These are phyloP conservation scores for Peromyscus polionotus DNA, from an alignment of 2,113 vertebrate species.

Conservation along the genomic window DNA sequence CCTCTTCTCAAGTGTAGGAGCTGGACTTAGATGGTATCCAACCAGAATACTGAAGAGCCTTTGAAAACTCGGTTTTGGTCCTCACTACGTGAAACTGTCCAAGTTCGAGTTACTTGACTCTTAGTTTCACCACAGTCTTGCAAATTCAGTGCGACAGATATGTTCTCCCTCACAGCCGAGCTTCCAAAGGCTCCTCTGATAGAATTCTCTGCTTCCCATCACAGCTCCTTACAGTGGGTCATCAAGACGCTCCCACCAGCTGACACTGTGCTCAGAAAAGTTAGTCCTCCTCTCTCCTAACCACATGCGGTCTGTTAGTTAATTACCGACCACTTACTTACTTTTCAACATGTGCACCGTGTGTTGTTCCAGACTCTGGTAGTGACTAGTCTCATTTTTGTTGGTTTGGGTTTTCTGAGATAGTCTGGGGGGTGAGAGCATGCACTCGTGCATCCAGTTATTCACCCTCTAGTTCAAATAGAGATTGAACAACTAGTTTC, in stretches of 20 bases:
- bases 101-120: constrained; percentile 25
- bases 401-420: not conserved
- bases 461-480: not conserved
- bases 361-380: not conserved
- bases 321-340: no score
- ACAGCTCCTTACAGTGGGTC: not conserved
- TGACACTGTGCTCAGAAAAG: not conserved
- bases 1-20: not conserved
- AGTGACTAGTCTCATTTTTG: not conserved
- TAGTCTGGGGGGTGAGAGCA: not conserved
- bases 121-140: constrained; percentile 55
- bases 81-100: constrained; percentile 14
- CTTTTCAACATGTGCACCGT: not conserved
- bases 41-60: constrained; percentile 27
- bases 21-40: constrained; percentile 24
- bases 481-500: not conserved
- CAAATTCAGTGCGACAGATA: not conserved
- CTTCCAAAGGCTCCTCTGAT: not conserved
- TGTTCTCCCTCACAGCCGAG: not conserved
- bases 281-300: not conserved
- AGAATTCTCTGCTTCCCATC: not conserved
- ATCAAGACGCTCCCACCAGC: not conserved
- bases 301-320: not conserved
- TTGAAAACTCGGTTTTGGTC: constrained; percentile 19
- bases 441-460: no score